Evolutionary conservation across 2,797 vertebrate genomes (phyloP).

Genomic region (Rhinichthys osculus): DNA sequence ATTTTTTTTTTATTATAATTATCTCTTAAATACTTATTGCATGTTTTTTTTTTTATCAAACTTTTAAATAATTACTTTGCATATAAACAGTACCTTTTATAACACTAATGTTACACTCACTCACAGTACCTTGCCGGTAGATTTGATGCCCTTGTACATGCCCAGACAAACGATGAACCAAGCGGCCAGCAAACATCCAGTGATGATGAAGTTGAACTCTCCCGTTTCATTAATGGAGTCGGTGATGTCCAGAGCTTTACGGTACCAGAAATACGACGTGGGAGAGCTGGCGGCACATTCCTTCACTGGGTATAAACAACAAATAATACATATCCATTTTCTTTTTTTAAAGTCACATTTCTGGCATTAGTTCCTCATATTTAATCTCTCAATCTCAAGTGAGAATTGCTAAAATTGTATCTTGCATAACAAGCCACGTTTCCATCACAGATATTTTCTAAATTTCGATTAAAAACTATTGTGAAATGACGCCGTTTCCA

Average conservation of each 20-base stretch:
- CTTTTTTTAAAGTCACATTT: background rate
- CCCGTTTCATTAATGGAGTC: slow-evolving; percentile 78
- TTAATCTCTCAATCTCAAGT: background rate
- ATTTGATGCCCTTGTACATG: slow-evolving; percentile 88
- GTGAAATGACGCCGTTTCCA: too few species aligned
- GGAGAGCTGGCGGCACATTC: slow-evolving; percentile 81
- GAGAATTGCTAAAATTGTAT: too few species aligned
- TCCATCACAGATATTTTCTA: too few species aligned
- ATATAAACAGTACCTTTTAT: background rate
- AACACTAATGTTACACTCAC: background rate
- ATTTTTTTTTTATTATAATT: background rate
- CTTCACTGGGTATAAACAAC: slow-evolving; percentile 58
- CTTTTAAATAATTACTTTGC: background rate
- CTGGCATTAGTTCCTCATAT: background rate
- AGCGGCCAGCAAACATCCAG: slow-evolving; percentile 79
- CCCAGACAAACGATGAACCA: slow-evolving; percentile 84
- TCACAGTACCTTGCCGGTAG: slow-evolving; percentile 79
- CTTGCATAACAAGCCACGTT: too few species aligned
- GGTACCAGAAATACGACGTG: slow-evolving; percentile 86
- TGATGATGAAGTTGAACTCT: slow-evolving; percentile 76
- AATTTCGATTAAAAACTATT: too few species aligned
- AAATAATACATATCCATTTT: background rate
- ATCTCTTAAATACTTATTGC: background rate
- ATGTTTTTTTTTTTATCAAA: background rate
- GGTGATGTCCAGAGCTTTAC: slow-evolving; percentile 81